phyloP scores from a whole-genome alignment of 2,888 invertebrate species.

The Cantharis lateralis region DNA sequence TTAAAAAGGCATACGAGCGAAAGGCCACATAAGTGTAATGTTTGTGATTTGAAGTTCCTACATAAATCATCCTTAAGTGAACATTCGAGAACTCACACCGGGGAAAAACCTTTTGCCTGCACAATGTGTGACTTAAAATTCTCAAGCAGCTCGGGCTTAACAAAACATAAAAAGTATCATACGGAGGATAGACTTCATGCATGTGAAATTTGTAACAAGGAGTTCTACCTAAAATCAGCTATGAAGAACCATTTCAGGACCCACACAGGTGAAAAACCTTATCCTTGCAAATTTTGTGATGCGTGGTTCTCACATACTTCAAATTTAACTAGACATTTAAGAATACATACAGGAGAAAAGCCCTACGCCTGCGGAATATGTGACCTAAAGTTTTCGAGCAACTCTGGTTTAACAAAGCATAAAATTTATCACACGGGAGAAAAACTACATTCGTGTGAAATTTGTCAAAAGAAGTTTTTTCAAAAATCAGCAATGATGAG shows the following conservation, averaged over 20 bases:
- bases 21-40: background rate
- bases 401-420: background rate
- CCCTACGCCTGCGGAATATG: background rate
- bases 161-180: background rate
- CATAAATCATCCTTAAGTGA: background rate
- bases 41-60: background rate
- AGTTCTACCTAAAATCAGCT: background rate
- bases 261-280: background rate
- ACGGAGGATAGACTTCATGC: background rate
- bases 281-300: background rate
- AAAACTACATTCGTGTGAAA: background rate
- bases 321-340: background rate
- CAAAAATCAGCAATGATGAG: background rate
- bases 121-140: background rate
- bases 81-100: background rate
- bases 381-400: background rate
- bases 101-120: background rate
- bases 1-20: background rate
- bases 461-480: background rate
- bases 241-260: background rate
- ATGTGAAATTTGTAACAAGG: background rate
- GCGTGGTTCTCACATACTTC: background rate
- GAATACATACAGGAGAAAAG: background rate
- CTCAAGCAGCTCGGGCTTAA: background rate
- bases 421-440: background rate